phyloP scores from a whole-genome alignment of 2,797 vertebrate species.

The Fistularia commersonii region DNA sequence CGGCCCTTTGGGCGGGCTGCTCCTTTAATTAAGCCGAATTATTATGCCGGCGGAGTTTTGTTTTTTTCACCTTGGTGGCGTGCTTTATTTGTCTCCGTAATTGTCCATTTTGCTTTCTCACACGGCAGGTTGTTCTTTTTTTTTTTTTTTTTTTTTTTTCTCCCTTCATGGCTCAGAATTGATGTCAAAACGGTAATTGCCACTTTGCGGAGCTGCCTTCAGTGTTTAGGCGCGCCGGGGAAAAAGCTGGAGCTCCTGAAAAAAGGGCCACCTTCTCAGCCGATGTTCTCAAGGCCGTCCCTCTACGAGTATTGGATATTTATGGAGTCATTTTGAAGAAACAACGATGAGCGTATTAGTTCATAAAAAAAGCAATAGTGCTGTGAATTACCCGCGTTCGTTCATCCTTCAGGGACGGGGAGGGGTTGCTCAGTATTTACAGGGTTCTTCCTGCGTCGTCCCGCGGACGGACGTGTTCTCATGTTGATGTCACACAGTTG shows the following conservation, averaged over 20 bases:
- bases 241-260: conserved; percentile 10
- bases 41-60: conserved; percentile 48
- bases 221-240: conserved; percentile 45
- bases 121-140: conserved; percentile 13
- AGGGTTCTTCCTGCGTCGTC: conserved; percentile 38
- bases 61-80: conserved; percentile 36
- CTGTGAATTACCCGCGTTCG: conserved; percentile 47
- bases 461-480: conserved; percentile 8
- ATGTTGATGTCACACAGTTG: conserved; percentile 1
- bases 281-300: conserved; percentile 64
- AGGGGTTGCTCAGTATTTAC: conserved; percentile 54
- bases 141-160: conserved; percentile 24
- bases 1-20: conserved; percentile 30
- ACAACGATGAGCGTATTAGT: conserved; percentile 68
- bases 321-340: conserved; percentile 68
- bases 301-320: conserved; percentile 69
- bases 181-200: conserved; percentile 75
- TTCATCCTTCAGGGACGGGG: conserved; percentile 53
- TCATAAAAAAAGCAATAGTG: conserved; percentile 56
- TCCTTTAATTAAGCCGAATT: conserved; percentile 68
- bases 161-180: conserved; percentile 43
- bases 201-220: conserved; percentile 66
- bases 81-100: conserved; percentile 61
- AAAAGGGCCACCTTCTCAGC: conserved; percentile 34
- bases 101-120: conserved; percentile 53